Evolutionary conservation across 2,797 vertebrate genomes (phyloP).

Genomic region (Cercopithecus diana): DNA sequence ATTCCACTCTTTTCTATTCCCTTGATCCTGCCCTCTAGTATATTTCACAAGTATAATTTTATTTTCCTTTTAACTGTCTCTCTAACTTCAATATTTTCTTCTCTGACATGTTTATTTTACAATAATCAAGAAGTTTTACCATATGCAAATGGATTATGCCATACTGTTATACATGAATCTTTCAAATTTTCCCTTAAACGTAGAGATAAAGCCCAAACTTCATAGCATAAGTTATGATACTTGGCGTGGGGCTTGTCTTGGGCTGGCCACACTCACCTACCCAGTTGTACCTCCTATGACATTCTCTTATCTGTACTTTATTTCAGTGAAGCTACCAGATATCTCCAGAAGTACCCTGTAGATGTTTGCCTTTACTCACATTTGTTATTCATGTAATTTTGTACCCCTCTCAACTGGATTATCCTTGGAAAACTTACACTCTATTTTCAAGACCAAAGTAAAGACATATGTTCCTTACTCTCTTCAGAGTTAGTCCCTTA

Average conservation of each 20-base stretch:
- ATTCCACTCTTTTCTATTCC: neutral
- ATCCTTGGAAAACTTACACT: neutral
- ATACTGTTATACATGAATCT: neutral
- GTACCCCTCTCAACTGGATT: neutral
- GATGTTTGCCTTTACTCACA: neutral
- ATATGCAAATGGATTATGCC: neutral
- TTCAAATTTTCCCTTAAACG: neutral
- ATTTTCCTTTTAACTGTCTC: neutral
- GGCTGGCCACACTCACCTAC: neutral
- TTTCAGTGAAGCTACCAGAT: neutral
- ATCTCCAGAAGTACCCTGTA: neutral
- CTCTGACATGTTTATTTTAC: neutral
- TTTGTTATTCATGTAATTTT: neutral
- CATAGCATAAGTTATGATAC: neutral
- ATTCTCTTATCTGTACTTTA: neutral
- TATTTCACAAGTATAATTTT: neutral
- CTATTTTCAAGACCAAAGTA: neutral
- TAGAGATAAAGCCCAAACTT: neutral
- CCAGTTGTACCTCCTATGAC: neutral
- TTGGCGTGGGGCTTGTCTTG: neutral
- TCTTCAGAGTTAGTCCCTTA: neutral
- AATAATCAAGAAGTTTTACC: neutral
- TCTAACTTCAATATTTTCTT: neutral
- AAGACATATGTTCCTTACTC: neutral
- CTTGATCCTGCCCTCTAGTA: neutral